Evolutionary conservation across 2,888 invertebrate genomes (phyloP).

Genomic region (Ditylenchus weischeri): DNA sequence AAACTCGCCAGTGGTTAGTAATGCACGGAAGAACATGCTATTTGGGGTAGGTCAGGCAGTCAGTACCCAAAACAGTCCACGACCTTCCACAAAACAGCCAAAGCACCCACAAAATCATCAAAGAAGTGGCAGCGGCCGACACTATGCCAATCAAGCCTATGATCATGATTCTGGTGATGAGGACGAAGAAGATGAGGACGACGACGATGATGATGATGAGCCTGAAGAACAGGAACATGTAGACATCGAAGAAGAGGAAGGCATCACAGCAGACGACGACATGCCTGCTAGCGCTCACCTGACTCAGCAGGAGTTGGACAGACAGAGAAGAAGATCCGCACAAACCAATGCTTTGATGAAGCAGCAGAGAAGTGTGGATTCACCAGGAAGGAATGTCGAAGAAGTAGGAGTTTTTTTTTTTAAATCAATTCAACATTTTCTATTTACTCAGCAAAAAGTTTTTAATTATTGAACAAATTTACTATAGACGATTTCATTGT

Average conservation of each 20-base stretch:
- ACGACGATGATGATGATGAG: conserved; percentile 31
- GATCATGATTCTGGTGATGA: background rate
- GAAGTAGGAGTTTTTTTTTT: background rate
- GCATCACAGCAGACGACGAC: conserved; percentile 11
- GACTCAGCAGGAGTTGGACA: background rate
- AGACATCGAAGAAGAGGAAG: conserved; percentile 37
- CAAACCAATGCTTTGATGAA: background rate
- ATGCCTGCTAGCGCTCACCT: background rate
- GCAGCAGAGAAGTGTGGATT: conserved; percentile 2
- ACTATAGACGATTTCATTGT: conserved; percentile 53
- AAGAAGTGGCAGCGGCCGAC: background rate
- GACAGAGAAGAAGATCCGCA: conserved; percentile 1
- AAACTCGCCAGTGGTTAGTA: background rate
- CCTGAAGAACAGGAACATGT: conserved; percentile 36
- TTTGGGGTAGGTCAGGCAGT: background rate
- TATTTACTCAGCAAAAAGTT: no score
- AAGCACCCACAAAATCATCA: background rate
- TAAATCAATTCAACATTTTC: no score
- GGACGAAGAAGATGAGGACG: conserved; percentile 28
- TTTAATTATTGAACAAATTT: no score
- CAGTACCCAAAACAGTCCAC: no score
- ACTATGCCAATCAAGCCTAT: conserved; percentile 10
- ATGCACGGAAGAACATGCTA: background rate
- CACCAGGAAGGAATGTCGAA: conserved; percentile 1
- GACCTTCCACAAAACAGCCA: background rate